phyloP scores from a whole-genome alignment of 2,113 vertebrate genomes.

The Amphiprion percula region DNA sequence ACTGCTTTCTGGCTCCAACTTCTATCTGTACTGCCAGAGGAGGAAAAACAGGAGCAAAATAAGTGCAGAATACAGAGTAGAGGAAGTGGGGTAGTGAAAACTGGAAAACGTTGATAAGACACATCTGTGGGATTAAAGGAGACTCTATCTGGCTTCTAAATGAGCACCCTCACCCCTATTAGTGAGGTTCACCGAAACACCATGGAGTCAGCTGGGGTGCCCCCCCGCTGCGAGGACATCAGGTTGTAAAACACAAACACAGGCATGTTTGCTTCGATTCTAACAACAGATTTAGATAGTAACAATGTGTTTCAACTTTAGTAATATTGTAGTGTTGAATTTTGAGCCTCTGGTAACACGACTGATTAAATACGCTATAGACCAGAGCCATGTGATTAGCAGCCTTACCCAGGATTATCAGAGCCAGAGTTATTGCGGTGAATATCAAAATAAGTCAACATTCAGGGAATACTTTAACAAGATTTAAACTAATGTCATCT shows the following conservation, averaged over 20 bases:
- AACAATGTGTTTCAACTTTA: neutral
- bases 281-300: constrained; percentile 7
- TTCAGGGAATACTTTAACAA: no score
- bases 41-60: neutral
- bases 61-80: constrained; percentile 19
- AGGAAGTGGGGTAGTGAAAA: constrained; percentile 60
- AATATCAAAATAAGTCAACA: neutral
- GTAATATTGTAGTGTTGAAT: neutral
- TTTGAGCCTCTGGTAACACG: constrained; percentile 3
- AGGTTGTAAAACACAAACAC: constrained; percentile 46
- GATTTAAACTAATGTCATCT: no score
- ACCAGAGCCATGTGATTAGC: constrained; percentile 8
- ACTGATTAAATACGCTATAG: constrained; percentile 12
- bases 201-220: constrained; percentile 18
- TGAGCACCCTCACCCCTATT: constrained; percentile 66
- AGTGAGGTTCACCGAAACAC: constrained; percentile 57
- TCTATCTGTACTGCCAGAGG: constrained; percentile 29
- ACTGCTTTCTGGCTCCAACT: constrained; percentile 7
- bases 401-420: neutral
- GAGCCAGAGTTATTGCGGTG: neutral
- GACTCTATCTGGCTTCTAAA: constrained; percentile 59
- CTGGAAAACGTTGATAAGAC: constrained; percentile 65
- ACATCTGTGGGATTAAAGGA: constrained; percentile 66
- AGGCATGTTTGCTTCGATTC: constrained; percentile 9
- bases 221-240: constrained; percentile 24